A percentile compares a stretch with the other conserved stretches of the same genome.
Evolutionary conservation across 2,888 invertebrate species (phyloP).

Genomic region (Myathropa florea): DNA sequence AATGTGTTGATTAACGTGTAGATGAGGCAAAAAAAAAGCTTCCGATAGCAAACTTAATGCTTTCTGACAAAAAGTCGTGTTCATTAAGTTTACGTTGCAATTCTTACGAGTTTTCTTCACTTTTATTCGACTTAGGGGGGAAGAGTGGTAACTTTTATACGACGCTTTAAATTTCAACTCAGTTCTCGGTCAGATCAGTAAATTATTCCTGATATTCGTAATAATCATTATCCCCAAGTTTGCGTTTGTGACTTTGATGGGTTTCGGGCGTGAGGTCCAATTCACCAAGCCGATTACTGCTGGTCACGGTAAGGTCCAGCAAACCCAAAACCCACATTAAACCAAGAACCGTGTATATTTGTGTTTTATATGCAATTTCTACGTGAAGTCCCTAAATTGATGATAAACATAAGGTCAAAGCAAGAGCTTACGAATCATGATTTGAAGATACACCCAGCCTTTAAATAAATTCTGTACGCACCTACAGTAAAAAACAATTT

Average conservation of each 20-base stretch:
- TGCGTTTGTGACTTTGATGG: neutral
- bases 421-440: neutral
- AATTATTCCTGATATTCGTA: neutral
- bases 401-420: neutral
- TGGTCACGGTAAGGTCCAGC: neutral
- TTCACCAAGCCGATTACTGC: neutral
- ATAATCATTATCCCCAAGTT: neutral
- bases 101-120: neutral
- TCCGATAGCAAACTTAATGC: too few relatives aligned
- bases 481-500: constrained; percentile 36
- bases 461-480: constrained; percentile 26
- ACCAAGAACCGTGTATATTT: neutral
- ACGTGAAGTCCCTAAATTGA: neutral
- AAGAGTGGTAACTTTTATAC: neutral
- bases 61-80: too few relatives aligned
- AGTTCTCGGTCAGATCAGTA: neutral
- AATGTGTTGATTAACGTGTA: too few relatives aligned
- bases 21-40: too few relatives aligned
- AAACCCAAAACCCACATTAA: neutral
- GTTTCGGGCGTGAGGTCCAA: neutral
- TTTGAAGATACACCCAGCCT: neutral
- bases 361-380: neutral
- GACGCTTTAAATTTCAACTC: neutral
- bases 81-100: too few relatives aligned
- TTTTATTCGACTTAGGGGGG: too few relatives aligned